Evolutionary conservation across 2,797 vertebrate species (phyloP).

Genomic region (Aulostomus chinensis): DNA sequence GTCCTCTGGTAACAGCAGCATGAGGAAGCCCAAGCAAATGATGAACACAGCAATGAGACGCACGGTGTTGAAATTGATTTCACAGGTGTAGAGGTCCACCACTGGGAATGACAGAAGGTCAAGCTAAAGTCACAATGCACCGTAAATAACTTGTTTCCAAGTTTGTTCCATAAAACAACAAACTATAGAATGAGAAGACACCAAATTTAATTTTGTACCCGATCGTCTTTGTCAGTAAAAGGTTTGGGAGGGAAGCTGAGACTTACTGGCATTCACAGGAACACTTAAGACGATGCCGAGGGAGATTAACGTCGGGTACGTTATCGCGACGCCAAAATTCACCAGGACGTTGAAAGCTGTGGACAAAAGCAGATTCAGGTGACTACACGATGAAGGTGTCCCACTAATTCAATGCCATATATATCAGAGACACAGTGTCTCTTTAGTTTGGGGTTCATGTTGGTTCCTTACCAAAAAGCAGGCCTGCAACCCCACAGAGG

Average conservation of each 20-base stretch:
- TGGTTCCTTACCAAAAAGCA: constrained; percentile 87
- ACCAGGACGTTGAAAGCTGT: constrained; percentile 96
- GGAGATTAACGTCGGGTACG: constrained; percentile 94
- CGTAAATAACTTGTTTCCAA: neutral
- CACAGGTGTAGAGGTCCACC: constrained; percentile 93
- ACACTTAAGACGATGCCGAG: constrained; percentile 95
- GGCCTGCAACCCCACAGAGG: constrained; percentile 91
- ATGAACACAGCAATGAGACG: constrained; percentile 93
- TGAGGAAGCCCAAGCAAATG: constrained; percentile 95
- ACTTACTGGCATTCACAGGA: constrained; percentile 94
- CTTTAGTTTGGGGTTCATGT: neutral
- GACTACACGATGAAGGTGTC: neutral
- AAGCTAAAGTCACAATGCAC: neutral
- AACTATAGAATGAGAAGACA: no score
- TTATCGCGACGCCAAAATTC: constrained; percentile 97
- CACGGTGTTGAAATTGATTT: constrained; percentile 94
- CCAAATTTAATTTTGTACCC: no score
- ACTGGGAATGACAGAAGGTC: constrained; percentile 74
- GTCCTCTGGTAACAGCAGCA: constrained; percentile 93
- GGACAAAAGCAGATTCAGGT: constrained; percentile 38
- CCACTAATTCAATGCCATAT: neutral
- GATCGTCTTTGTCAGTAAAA: no score
- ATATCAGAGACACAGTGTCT: neutral
- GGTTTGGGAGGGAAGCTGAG: no score
- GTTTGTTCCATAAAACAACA: no score